These are phyloP conservation scores for Charanyca ferruginea DNA, from an alignment of 2,888 invertebrate species.

Conservation along the genomic window DNA sequence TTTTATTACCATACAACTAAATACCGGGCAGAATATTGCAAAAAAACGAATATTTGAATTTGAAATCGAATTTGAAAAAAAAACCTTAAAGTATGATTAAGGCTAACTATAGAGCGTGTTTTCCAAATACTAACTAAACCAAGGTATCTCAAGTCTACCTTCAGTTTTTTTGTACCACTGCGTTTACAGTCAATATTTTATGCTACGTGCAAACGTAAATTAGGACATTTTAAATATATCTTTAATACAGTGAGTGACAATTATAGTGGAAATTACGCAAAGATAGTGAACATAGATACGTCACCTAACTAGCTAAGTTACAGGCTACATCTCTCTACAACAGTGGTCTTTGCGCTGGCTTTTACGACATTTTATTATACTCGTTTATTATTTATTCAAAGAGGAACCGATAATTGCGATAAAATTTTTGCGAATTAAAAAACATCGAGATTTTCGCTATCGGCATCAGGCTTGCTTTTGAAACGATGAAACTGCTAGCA, in stretches of 20 bases:
- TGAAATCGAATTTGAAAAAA: too few relatives aligned
- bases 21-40: too few relatives aligned
- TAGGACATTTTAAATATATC: background rate
- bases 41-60: too few relatives aligned
- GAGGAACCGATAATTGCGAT: too few relatives aligned
- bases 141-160: background rate
- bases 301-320: conserved; percentile 14
- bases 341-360: conserved; percentile 41
- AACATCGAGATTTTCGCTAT: too few relatives aligned
- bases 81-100: conserved; percentile 45
- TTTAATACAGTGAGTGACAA: conserved; percentile 2
- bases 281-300: conserved; percentile 4
- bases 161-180: background rate
- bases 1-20: too few relatives aligned
- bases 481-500: background rate
- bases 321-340: background rate
- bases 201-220: background rate
- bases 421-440: too few relatives aligned
- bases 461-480: background rate
- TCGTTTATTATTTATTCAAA: background rate
- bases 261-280: conserved; percentile 1
- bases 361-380: conserved; percentile 15
- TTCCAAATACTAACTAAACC: background rate
- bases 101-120: conserved; percentile 26
- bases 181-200: background rate